Percentiles rank a stretch among this genome's conserved stretches.
Evolutionary conservation across 2,113 vertebrate genomes (phyloP).

Genomic region (Mormyrus lacerda): DNA sequence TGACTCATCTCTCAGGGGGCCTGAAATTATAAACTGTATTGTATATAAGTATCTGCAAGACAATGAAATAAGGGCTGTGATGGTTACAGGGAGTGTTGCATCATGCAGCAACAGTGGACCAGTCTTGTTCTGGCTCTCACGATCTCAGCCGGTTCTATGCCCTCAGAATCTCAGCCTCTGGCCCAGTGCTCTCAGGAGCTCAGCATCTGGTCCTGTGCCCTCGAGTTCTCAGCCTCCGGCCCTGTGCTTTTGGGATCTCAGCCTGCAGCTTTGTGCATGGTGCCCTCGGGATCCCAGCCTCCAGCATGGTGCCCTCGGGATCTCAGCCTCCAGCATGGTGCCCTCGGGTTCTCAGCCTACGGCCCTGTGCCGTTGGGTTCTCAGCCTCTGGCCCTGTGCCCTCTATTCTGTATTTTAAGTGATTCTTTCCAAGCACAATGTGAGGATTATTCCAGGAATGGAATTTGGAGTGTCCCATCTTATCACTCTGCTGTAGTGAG

Average conservation of each 20-base stretch:
- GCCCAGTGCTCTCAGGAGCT: too few species aligned
- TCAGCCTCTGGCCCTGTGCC: not conserved
- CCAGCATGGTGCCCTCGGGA: too few species aligned
- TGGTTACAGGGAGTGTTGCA: not conserved
- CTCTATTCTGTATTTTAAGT: slow-evolving; percentile 1
- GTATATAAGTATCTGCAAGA: not conserved
- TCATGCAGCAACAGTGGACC: not conserved
- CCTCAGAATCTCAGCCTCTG: too few species aligned
- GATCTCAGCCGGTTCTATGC: too few species aligned
- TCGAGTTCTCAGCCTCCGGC: too few species aligned
- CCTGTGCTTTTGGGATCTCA: too few species aligned
- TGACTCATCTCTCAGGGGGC: not conserved
- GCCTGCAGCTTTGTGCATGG: too few species aligned
- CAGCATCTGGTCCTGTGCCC: too few species aligned
- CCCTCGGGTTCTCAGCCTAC: too few species aligned
- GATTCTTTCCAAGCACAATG: not conserved
- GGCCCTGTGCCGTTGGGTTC: too few species aligned
- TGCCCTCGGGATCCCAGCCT: too few species aligned
- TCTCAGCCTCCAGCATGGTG: too few species aligned
- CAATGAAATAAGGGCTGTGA: not conserved
- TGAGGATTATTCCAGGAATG: slow-evolving; percentile 6
- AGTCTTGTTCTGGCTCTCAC: not conserved
- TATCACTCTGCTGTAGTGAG: not conserved
- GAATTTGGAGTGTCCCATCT: not conserved
- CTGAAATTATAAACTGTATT: not conserved